Percentiles rank a stretch among this genome's conserved stretches.
Evolutionary conservation across 64 coral and sea anemone genomes (phyloP).

Genomic region (Catalaphyllia jardinei): DNA sequence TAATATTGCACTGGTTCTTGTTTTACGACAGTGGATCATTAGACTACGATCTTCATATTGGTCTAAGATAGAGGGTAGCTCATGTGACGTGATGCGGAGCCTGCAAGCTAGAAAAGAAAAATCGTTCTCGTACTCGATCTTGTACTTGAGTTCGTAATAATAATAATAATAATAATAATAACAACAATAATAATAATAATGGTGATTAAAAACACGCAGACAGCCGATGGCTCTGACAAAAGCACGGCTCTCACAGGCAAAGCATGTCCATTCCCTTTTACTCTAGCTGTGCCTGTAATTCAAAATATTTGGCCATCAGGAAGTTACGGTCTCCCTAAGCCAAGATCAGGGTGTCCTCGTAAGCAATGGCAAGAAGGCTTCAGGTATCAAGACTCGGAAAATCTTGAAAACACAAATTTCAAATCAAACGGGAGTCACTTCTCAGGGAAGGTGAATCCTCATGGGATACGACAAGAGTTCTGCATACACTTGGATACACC

Average conservation of each 20-base stretch:
- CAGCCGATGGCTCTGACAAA: too few relatives aligned
- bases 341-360: slow-evolving; percentile 65
- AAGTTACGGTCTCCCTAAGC: slow-evolving; percentile 80
- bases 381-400: slow-evolving; percentile 91
- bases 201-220: too few relatives aligned
- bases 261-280: neutral
- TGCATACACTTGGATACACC: slow-evolving; percentile 46
- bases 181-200: too few relatives aligned
- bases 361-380: slow-evolving; percentile 78
- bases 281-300: slow-evolving; percentile 9
- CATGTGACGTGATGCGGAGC: too few relatives aligned
- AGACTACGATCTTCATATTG: too few relatives aligned
- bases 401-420: slow-evolving; percentile 67
- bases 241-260: neutral
- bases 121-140: too few relatives aligned
- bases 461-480: slow-evolving; percentile 87
- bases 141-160: too few relatives aligned
- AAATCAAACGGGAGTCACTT: slow-evolving; percentile 79
- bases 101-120: too few relatives aligned
- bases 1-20: too few relatives aligned
- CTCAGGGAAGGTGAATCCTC: slow-evolving; percentile 62
- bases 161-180: too few relatives aligned
- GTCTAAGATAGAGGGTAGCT: too few relatives aligned
- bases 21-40: too few relatives aligned
- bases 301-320: slow-evolving; percentile 74